phyloP scores from a whole-genome alignment of 2,888 invertebrate species.

The Euzophera pinguis region DNA sequence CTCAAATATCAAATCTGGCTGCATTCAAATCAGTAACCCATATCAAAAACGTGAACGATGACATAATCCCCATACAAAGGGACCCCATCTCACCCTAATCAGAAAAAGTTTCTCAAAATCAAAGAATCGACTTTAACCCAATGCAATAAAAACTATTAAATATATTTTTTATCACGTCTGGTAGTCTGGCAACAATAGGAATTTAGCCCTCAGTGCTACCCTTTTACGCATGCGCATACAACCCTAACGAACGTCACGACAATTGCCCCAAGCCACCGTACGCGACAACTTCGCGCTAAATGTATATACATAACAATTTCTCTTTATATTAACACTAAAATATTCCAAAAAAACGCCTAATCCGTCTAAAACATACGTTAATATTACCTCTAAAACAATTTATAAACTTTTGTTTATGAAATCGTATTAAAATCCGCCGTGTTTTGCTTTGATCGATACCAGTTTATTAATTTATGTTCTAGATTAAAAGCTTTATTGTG shows the following conservation, averaged over 20 bases:
- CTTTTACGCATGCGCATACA: slow-evolving; percentile 63
- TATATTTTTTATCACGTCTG: slow-evolving; percentile 46
- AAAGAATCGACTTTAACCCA: slow-evolving; percentile 41
- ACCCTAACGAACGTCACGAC: slow-evolving; percentile 51
- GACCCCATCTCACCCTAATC: slow-evolving; percentile 25
- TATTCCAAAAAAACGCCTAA: slow-evolving; percentile 56
- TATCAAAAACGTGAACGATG: slow-evolving; percentile 38
- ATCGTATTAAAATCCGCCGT: slow-evolving; percentile 21
- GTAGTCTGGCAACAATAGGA: slow-evolving; percentile 63
- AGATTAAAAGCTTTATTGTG: slow-evolving; percentile 48
- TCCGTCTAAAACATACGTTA: slow-evolving; percentile 55
- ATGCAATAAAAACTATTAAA: slow-evolving; percentile 37
- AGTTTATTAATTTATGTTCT: slow-evolving; percentile 71
- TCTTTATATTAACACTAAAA: slow-evolving; percentile 54
- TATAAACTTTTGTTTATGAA: neutral
- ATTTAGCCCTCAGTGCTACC: slow-evolving; percentile 56
- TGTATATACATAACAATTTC: slow-evolving; percentile 75
- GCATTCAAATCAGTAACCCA: slow-evolving; percentile 5
- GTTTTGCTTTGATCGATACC: slow-evolving; percentile 69
- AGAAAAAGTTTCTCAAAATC: slow-evolving; percentile 25
- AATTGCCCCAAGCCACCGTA: slow-evolving; percentile 61
- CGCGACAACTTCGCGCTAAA: slow-evolving; percentile 67
- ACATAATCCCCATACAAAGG: slow-evolving; percentile 49
- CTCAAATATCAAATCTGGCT: slow-evolving; percentile 17
- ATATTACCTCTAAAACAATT: slow-evolving; percentile 12